A percentile compares a stretch with the other conserved stretches of the same genome.
Evolutionary conservation across 2,888 invertebrate species (phyloP).

Genomic region (Drosophila emarginata): DNA sequence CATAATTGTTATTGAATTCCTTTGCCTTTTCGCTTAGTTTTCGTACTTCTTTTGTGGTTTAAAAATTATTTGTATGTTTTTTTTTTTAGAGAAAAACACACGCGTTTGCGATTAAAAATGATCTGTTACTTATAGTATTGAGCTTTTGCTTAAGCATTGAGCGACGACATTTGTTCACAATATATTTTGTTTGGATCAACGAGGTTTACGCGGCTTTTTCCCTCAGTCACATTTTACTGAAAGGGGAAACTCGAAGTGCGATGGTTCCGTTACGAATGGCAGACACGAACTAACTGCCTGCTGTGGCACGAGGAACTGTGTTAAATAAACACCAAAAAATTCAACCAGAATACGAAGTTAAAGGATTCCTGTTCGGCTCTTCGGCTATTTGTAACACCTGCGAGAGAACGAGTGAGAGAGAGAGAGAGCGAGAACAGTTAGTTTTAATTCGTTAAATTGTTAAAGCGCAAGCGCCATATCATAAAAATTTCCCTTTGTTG

Average conservation of each 20-base stretch:
- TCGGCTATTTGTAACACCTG: constrained; percentile 49
- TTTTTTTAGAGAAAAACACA: not conserved
- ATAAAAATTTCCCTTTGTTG: constrained; percentile 44
- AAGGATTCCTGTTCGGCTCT: constrained; percentile 21
- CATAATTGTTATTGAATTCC: not conserved
- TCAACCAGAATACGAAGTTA: constrained; percentile 14
- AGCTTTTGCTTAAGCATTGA: constrained; percentile 48
- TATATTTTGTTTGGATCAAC: not conserved
- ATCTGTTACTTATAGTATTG: constrained; percentile 18
- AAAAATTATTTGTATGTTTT: not conserved
- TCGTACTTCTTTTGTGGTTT: not conserved
- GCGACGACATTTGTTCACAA: constrained; percentile 41
- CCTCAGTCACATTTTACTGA: constrained; percentile 21
- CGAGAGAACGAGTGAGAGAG: constrained; percentile 23
- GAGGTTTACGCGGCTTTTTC: constrained; percentile 22
- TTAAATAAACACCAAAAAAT: constrained; percentile 67
- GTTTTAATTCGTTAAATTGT: constrained; percentile 1
- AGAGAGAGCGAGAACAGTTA: constrained; percentile 11
- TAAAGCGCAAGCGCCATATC: constrained; percentile 53
- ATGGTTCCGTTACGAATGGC: constrained; percentile 53
- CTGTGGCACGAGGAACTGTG: constrained; percentile 62
- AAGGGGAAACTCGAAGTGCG: not conserved
- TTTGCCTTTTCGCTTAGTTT: not conserved
- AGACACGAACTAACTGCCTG: constrained; percentile 67
- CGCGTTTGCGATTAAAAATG: not conserved